Base-by-base conservation (phyloP, 2,113 vertebrate genomes). In the Chrysochloris asiatica region DNA sequence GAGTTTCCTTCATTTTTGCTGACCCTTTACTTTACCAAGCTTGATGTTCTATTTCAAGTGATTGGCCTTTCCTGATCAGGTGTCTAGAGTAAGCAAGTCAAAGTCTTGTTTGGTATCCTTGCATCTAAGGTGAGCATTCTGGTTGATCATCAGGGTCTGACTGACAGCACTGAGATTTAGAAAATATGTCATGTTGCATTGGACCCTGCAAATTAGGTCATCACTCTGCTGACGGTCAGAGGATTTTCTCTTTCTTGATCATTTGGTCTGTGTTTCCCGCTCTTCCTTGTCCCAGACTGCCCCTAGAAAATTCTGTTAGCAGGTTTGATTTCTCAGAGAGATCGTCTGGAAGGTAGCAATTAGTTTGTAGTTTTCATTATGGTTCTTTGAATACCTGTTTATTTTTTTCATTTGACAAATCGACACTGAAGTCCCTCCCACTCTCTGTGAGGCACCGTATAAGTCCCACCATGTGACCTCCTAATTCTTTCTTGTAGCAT, bases 371-470 rank as follows among this genome's bases (percentile, higher is more conserved):
- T 11, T 59, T 82, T 10, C 28, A 7, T 14, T 43, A 19, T 8
- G 16, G 9, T 38, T 63, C 67, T n/a, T 80, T 86, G 43, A 47
- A 75, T 21, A 50, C 36, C 36, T 13, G 1, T 17, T 47, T 71
- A 19, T 54, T 75, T 17, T 56, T n/a, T 65, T 77, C 33, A 1
- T 24, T 14, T 19, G 9, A 21, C 43, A 61, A 85, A 69, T 72
- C 28, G 38, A 41, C 38, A 30, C 0, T 1, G 30, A n/a, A 73
- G 28, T 14, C 14, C 52, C 19, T 14, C 5, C 9, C 19, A 13
- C 26, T 30, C 33, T 28, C 1, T 1, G 2, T n/a, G 4, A 33
- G 24, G 1, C 14, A 3, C 24, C 6, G 41, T 33, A 21, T 7
- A 41, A 19, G 16, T 33, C 3, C 5, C 72, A 65, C 48, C 48